Evolutionary conservation across 1,140 invertebrate genomes (phyloP).

Genomic region (Papilio polytes): DNA sequence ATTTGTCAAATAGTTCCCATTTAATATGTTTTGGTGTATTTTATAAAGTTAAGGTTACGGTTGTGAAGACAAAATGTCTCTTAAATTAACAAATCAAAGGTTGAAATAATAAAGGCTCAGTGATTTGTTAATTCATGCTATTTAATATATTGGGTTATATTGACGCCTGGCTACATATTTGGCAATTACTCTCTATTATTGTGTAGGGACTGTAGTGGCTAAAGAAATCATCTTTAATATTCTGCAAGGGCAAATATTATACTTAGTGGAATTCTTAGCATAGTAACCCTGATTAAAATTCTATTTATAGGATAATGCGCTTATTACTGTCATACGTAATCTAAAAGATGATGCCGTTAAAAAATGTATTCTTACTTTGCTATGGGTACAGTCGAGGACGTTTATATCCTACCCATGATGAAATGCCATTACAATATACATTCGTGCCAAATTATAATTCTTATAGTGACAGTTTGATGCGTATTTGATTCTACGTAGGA

Average conservation of each 20-base stretch:
- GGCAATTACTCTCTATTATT: not conserved
- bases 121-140: not conserved
- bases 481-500: too few species aligned
- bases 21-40: not conserved
- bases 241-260: not conserved
- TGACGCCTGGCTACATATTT: too few species aligned
- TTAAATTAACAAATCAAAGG: not conserved
- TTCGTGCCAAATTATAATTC: not conserved
- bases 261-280: not conserved
- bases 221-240: not conserved
- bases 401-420: too few species aligned
- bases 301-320: not conserved
- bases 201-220: not conserved
- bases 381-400: not conserved
- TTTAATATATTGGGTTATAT: too few species aligned
- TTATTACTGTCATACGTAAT: not conserved
- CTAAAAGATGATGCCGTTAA: not conserved
- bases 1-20: constrained; percentile 4
- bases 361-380: not conserved
- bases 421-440: too few species aligned
- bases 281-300: not conserved
- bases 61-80: not conserved
- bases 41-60: not conserved
- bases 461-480: too few species aligned
- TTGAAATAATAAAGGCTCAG: not conserved